Conservation (phyloP, 1,140 invertebrate species). For the Rhynchophorus ferrugineus region DNA sequence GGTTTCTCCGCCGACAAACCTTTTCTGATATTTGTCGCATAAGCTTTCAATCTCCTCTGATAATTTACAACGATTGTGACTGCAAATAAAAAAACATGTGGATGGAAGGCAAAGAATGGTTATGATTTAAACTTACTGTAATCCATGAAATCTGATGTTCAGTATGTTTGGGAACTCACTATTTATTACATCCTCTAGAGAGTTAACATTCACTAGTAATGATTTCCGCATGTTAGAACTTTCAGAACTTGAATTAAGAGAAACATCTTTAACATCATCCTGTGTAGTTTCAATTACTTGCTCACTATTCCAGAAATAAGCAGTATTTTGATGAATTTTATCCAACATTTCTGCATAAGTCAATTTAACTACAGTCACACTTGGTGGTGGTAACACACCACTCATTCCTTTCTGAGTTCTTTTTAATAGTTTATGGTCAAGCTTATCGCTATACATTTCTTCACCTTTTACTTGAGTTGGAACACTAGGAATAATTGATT, state of each 20-base stretch:
- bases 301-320: slow-evolving; percentile 29
- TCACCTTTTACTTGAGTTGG: slow-evolving; percentile 6
- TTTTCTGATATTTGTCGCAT: slow-evolving; percentile 49
- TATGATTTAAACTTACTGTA: slow-evolving; percentile 50
- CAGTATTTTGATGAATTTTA: slow-evolving; percentile 28
- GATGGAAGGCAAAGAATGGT: neutral
- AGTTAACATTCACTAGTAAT: slow-evolving; percentile 26
- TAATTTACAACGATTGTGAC: slow-evolving; percentile 54
- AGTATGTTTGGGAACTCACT: slow-evolving; percentile 48
- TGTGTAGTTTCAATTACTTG: slow-evolving; percentile 21
- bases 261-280: slow-evolving; percentile 12
- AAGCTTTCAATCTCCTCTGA: slow-evolving; percentile 56
- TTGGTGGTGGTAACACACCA: slow-evolving; percentile 58
- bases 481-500: neutral
- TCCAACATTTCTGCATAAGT: slow-evolving; percentile 54
- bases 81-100: slow-evolving; percentile 38
- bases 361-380: slow-evolving; percentile 52
- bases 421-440: slow-evolving; percentile 33
- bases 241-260: slow-evolving; percentile 14
- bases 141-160: slow-evolving; percentile 52
- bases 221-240: slow-evolving; percentile 9
- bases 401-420: slow-evolving; percentile 44
- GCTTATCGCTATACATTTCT: slow-evolving; percentile 30
- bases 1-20: slow-evolving; percentile 58
- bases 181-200: slow-evolving; percentile 32